Evolutionary conservation across 2,113 vertebrate genomes (phyloP).

Genomic region (Rhagologus leucostigma): DNA sequence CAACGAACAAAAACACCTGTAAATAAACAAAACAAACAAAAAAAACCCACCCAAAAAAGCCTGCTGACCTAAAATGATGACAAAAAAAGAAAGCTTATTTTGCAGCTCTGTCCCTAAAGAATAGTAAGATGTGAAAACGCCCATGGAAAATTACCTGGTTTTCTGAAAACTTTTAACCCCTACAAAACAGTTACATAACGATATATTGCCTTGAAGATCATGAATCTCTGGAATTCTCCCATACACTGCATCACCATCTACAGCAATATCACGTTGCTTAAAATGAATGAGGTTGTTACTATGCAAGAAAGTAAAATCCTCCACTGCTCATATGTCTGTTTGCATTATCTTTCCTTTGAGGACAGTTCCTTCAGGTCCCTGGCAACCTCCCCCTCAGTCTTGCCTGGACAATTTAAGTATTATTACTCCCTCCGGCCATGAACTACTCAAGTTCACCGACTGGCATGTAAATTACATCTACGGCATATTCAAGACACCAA

Average conservation of each 20-base stretch:
- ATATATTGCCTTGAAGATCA: background rate
- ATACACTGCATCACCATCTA: background rate
- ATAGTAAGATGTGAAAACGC: fast-evolving
- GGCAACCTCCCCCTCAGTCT: background rate
- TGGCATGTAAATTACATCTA: background rate
- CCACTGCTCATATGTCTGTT: background rate
- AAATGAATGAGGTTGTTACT: background rate
- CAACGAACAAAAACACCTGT: background rate
- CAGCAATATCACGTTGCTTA: background rate
- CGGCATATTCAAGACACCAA: background rate
- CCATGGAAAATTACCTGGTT: background rate
- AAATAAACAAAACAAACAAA: background rate
- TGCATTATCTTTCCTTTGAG: background rate
- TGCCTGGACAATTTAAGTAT: background rate
- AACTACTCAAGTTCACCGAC: background rate
- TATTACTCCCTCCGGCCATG: background rate
- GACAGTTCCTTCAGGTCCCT: background rate
- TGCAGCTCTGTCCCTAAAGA: background rate
- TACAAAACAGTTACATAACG: background rate
- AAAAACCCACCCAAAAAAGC: background rate
- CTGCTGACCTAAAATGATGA: background rate
- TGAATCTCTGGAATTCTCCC: background rate
- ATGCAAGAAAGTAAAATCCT: background rate
- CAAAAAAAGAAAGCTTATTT: background rate
- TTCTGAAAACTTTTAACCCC: background rate